Percentiles rank a stretch among this genome's conserved stretches.
Evolutionary conservation across 1,140 invertebrate species (phyloP).

Genomic region (Drosophila equinoxialis): DNA sequence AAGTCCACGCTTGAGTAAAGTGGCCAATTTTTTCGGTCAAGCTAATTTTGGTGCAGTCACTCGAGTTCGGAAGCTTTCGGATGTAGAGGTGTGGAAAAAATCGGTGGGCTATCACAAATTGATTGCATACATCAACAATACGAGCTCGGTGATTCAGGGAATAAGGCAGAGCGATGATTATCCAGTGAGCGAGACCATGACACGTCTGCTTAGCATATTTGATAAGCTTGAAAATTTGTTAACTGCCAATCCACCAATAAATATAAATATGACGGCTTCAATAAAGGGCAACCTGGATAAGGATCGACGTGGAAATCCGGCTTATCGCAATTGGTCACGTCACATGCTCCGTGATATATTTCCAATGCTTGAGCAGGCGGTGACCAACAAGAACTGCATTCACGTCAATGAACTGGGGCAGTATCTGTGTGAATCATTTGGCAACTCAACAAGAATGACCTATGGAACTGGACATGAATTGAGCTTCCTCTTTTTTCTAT

Average conservation of each 20-base stretch:
- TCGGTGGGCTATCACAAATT: constrained; percentile 47
- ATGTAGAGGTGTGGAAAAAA: constrained; percentile 27
- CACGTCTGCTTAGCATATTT: constrained; percentile 36
- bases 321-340: constrained; percentile 43
- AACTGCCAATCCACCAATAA: constrained; percentile 2
- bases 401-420: constrained; percentile 51
- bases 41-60: constrained; percentile 9
- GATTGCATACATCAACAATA: constrained; percentile 40
- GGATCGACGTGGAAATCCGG: neutral
- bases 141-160: constrained; percentile 52
- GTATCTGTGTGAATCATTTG: constrained; percentile 53
- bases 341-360: constrained; percentile 49
- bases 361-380: constrained; percentile 37
- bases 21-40: constrained; percentile 10
- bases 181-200: constrained; percentile 38
- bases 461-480: constrained; percentile 58
- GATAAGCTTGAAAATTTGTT: constrained; percentile 39
- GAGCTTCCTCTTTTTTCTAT: constrained; percentile 57
- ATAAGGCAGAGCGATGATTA: constrained; percentile 14
- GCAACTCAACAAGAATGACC: constrained; percentile 41
- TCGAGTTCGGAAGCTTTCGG: constrained; percentile 16
- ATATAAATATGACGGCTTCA: neutral
- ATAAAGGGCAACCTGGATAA: neutral
- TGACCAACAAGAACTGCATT: constrained; percentile 38
- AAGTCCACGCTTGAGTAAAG: neutral